Evolutionary conservation across 37 sponge, comb jelly and placozoan species (phyloP).

Genomic region (Spongia lamella): DNA sequence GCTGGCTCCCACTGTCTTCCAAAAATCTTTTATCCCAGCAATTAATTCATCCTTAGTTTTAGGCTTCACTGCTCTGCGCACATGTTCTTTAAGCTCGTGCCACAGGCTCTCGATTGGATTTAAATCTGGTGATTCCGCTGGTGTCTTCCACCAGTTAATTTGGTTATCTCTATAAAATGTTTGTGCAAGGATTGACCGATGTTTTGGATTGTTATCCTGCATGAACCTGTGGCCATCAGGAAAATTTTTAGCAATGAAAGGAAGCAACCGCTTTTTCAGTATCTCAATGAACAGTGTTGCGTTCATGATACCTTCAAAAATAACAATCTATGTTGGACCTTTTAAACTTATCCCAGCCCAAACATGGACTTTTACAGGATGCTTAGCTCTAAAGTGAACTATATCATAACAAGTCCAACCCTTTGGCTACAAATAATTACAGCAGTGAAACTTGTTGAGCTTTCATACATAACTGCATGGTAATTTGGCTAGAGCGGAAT

Average conservation of each 20-base stretch:
- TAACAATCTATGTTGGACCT: slow-evolving; percentile 26
- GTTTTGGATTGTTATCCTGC: slow-evolving; percentile 38
- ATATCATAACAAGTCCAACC: no score
- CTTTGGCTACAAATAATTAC: no score
- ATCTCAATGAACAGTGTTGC: slow-evolving; percentile 17
- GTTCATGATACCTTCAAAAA: slow-evolving; percentile 45
- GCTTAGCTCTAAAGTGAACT: no score
- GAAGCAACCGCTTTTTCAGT: slow-evolving; percentile 3
- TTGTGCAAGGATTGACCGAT: slow-evolving; percentile 17
- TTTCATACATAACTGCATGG: no score
- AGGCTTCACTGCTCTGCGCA: slow-evolving; percentile 30
- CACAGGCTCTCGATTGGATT: slow-evolving; percentile 45
- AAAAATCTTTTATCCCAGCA: slow-evolving; percentile 13
- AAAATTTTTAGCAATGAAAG: slow-evolving; percentile 8
- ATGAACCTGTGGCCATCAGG: slow-evolving; percentile 22
- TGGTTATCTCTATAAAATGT: slow-evolving; percentile 7
- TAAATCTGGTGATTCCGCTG: slow-evolving; percentile 25
- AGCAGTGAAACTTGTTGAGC: no score
- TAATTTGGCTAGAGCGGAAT: no score
- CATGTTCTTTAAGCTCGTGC: slow-evolving; percentile 31
- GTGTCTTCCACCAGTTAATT: slow-evolving; percentile 38
- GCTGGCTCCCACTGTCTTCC: slow-evolving; percentile 5
- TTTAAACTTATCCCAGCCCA: no score
- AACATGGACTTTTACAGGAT: slow-evolving; percentile 39
- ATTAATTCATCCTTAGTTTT: slow-evolving; percentile 24